These are phyloP conservation scores for human (Homo sapiens) DNA, from an alignment of 2,113 vertebrate species.

Conservation along the genomic window GRCh38 chrX:91977001-91977500, in stretches of 20 bases:
- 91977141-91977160: not conserved
- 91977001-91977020: conserved; percentile 28
- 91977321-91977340: not conserved
- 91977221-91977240: not conserved
- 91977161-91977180: not conserved
- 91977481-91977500: not conserved
- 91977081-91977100: not conserved
- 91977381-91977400: not conserved
- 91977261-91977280: not conserved
- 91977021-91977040: not conserved
- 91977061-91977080: not conserved
- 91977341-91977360: not conserved
- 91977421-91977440: not conserved
- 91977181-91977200: conserved; percentile 2
- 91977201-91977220: too few species aligned
- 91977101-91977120: not conserved
- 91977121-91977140: not conserved
- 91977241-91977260: not conserved
- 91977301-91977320: not conserved
- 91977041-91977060: conserved; percentile 4
- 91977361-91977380: not conserved
- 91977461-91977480: not conserved
- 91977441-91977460: not conserved
- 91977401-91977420: not conserved
- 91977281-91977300: not conserved